Conservation (phyloP, 2,797 vertebrate species). For the Columba guinea region DNA sequence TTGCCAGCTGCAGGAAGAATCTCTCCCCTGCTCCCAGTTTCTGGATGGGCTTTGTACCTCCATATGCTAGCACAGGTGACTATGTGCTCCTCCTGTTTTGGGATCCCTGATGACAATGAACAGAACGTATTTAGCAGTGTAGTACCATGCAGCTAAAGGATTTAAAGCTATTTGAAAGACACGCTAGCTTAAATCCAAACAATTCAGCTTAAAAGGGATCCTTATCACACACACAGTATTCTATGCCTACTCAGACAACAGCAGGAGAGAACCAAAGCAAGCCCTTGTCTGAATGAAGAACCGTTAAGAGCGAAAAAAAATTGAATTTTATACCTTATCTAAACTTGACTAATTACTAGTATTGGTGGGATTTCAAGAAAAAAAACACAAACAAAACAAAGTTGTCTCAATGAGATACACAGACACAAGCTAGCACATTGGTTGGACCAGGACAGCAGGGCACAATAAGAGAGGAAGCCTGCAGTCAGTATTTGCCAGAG, state of each 20-base stretch:
- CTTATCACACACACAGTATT: not conserved
- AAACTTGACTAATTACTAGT: not conserved
- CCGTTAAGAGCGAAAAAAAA: not conserved
- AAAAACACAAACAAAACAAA: not conserved
- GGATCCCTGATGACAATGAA: not conserved
- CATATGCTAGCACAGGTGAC: not conserved
- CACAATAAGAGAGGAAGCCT: not conserved
- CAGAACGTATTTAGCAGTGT: not conserved
- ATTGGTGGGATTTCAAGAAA: not conserved
- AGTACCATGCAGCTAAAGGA: not conserved
- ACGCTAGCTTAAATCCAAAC: not conserved
- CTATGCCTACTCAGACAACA: not conserved
- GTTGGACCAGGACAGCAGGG: not conserved
- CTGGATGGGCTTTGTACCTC: not conserved
- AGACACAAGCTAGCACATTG: not conserved
- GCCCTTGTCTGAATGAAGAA: not conserved
- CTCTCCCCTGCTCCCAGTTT: not conserved
- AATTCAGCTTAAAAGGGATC: not conserved
- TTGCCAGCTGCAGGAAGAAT: not conserved
- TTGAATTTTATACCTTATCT: not conserved
- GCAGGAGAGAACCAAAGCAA: not conserved
- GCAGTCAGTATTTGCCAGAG: not conserved
- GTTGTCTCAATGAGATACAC: not conserved
- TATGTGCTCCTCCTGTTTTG: not conserved
- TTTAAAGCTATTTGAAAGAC: not conserved